Evolutionary conservation across 2,888 invertebrate genomes (phyloP).

Genomic region (Eilema sororculum): DNA sequence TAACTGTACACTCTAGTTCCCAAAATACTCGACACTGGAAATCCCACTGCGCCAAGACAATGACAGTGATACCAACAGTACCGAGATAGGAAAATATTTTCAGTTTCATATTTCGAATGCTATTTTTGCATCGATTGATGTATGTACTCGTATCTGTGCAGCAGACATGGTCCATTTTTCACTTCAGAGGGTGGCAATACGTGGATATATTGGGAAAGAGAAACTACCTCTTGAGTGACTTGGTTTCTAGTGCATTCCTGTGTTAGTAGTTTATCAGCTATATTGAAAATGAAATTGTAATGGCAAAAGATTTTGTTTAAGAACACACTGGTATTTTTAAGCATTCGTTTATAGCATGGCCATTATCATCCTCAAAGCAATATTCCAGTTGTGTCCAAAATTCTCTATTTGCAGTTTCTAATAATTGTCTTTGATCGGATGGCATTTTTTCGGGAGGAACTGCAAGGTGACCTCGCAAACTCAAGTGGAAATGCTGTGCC

Average conservation of each 20-base stretch:
- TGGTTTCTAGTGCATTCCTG: constrained; percentile 13
- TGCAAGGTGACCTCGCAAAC: too few species aligned
- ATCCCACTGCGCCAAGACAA: constrained; percentile 15
- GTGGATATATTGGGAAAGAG: constrained; percentile 35
- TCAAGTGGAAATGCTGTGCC: too few species aligned
- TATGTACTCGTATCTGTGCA: constrained; percentile 17
- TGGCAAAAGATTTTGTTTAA: too few species aligned
- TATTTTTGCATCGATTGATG: constrained; percentile 38
- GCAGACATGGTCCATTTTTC: constrained; percentile 38
- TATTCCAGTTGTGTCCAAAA: too few species aligned
- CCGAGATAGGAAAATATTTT: constrained; percentile 17
- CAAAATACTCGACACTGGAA: constrained; percentile 14
- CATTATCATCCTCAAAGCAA: neutral
- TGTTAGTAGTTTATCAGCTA: neutral
- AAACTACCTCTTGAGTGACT: constrained; percentile 25
- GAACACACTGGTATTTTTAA: neutral
- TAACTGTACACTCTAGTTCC: constrained; percentile 4
- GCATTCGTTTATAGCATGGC: neutral
- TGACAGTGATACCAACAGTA: constrained; percentile 19
- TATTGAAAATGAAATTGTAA: too few species aligned
- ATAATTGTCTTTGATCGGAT: too few species aligned
- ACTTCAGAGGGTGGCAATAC: constrained; percentile 25
- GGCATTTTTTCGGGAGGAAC: too few species aligned
- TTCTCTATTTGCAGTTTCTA: too few species aligned
- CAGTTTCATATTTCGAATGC: constrained; percentile 15